Conservation (phyloP, 2,797 vertebrate genomes). For the Rallus crepitans region DNA sequence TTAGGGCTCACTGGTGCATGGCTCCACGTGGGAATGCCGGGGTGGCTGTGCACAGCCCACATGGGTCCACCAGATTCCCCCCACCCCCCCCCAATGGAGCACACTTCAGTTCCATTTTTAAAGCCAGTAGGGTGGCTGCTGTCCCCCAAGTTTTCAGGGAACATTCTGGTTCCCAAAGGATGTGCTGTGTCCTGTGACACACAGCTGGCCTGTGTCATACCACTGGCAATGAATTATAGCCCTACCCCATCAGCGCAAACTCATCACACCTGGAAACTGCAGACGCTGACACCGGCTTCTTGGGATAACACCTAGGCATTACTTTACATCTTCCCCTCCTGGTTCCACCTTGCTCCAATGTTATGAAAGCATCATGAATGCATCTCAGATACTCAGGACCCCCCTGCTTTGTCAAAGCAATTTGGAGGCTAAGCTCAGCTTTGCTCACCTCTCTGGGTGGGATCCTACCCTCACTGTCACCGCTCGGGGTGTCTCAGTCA, state of each 20-base stretch:
- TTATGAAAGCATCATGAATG: accelerated
- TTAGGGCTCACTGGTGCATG: neutral
- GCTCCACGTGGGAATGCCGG: neutral
- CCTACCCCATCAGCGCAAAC: neutral
- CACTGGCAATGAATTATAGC: neutral
- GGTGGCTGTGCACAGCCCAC: neutral
- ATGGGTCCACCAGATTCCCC: neutral
- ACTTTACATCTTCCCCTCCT: neutral
- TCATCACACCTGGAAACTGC: constrained; percentile 1
- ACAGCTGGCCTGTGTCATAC: neutral
- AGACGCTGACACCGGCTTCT: neutral
- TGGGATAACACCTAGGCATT: neutral
- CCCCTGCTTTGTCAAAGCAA: neutral
- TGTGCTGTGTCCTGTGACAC: neutral
- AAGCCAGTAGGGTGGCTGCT: accelerated
- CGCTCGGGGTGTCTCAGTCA: neutral
- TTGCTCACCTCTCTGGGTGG: accelerated
- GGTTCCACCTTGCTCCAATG: neutral
- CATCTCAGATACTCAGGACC: neutral
- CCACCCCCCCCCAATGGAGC: neutral
- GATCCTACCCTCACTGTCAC: neutral
- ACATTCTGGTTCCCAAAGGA: neutral
- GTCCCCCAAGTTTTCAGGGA: neutral
- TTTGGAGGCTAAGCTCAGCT: neutral
- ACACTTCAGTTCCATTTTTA: neutral